These are phyloP conservation scores for Meloidogyne exigua DNA, from an alignment of 1,140 invertebrate genomes.

Conservation along the genomic window DNA sequence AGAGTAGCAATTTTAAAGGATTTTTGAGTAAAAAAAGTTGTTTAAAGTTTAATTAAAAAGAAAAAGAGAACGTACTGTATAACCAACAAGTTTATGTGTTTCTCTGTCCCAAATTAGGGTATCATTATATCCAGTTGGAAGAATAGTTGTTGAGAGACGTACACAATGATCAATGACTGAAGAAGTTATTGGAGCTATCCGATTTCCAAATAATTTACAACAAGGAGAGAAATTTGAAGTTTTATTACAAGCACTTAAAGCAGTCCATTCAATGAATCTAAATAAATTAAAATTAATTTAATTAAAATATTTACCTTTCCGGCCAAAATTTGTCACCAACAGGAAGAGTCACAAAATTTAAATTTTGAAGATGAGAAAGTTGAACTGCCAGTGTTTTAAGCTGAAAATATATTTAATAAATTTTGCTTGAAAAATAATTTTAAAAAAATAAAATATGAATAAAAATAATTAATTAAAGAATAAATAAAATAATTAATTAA, in stretches of 20 bases:
- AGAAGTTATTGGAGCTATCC: slow-evolving; percentile 36
- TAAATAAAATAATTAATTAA: too few species aligned
- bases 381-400: slow-evolving; percentile 44
- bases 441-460: too few species aligned
- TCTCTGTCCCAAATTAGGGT: slow-evolving; percentile 51
- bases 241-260: neutral
- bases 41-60: too few species aligned
- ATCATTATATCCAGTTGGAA: slow-evolving; percentile 58
- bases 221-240: neutral
- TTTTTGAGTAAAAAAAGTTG: neutral
- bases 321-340: slow-evolving; percentile 52
- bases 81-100: slow-evolving; percentile 46
- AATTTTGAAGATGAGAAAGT: slow-evolving; percentile 13
- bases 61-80: slow-evolving; percentile 42
- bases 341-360: neutral
- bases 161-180: slow-evolving; percentile 58
- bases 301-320: slow-evolving; percentile 43
- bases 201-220: slow-evolving; percentile 54
- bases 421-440: neutral
- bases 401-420: neutral
- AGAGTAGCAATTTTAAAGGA: too few species aligned
- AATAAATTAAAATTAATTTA: neutral
- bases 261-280: slow-evolving; percentile 57
- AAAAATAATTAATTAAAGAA: too few species aligned
- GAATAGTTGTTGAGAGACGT: slow-evolving; percentile 54